Evolutionary conservation across 2,888 invertebrate species (phyloP), one percentile per base, ranked within the genome.

Genomic region (Lacanobia oleracea): DNA sequence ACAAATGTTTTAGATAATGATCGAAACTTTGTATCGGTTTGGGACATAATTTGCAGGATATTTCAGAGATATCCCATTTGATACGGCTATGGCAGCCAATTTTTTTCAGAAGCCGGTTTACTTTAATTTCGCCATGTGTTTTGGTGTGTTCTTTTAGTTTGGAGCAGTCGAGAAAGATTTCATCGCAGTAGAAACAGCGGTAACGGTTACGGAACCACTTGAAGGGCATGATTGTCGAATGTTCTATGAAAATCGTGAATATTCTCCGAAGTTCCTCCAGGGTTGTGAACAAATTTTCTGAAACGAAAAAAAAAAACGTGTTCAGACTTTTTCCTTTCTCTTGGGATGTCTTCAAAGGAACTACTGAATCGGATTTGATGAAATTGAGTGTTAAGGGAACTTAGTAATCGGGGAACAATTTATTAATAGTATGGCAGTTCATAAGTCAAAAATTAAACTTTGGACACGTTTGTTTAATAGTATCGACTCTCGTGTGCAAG

Each of bases 31-130:
- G 23, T 4, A 88, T 70, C 0, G 81, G 54, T 73, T 88, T 86
- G 0, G 82, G 79, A 51, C 93, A 93, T 37, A 83, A 75, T 40
- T 88, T 92, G 81, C 93, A 93, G 0, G 84, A 74, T 8, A 91
- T 76, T 4, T 92, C 88, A 0, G 92, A 88, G 0, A 93, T 77
- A 48, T 93, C 93, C 54, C 91, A 79, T 53, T 93, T 93, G 3
- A 93, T 84, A 10, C 84, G 80, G 12, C 76, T 87, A 16, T 80
- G 81, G 77, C 75, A 0, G 78, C 83, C 59, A 18, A 78, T 70
- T 1, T 16, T 45, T 61, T 51, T 66, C 0, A 79, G 23, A 43
- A 81, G 48, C 1, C 6, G 43, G 8, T 21, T 60, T 1, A 78
- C 21, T 33, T 76, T 63, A 0, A 77, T 56, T 33, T 82, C 63